These are phyloP conservation scores for Halictus quadricinctus DNA, from an alignment of 2,888 invertebrate genomes.

Conservation along the genomic window DNA sequence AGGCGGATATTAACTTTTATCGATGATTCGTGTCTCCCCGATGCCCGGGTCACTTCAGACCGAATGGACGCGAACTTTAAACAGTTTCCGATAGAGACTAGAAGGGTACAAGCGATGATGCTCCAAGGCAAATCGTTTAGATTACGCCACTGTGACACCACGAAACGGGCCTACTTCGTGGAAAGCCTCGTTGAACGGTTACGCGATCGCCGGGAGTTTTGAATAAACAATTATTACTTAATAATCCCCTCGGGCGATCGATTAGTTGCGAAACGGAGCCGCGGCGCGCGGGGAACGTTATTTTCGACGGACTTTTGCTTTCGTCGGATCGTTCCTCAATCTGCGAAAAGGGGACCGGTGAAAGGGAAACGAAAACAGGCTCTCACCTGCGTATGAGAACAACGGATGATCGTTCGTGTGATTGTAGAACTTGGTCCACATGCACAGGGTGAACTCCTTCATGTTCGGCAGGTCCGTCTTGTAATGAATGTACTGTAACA, in stretches of 20 bases:
- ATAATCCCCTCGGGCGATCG: not conserved
- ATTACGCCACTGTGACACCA: not conserved
- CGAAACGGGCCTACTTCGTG: not conserved
- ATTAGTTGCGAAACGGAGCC: not conserved
- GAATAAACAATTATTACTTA: not conserved
- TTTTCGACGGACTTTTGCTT: slow-evolving; percentile 53
- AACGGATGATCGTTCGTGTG: slow-evolving; percentile 92
- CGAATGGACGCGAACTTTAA: not conserved
- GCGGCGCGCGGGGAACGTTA: not conserved
- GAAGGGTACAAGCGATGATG: not conserved
- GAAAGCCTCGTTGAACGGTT: not conserved
- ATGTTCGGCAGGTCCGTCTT: slow-evolving; percentile 88
- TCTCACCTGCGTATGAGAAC: slow-evolving; percentile 91
- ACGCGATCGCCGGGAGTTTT: slow-evolving; percentile 13
- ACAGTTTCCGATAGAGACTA: too few species aligned
- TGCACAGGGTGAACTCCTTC: slow-evolving; percentile 92
- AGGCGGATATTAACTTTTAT: too few species aligned
- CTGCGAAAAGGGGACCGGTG: slow-evolving; percentile 25
- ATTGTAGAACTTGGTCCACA: slow-evolving; percentile 92
- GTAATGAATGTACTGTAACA: slow-evolving; percentile 88
- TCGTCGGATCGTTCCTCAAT: slow-evolving; percentile 22
- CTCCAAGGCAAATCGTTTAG: not conserved
- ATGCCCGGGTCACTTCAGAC: not conserved
- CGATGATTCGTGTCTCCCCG: not conserved
- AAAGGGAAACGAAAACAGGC: slow-evolving; percentile 46